A percentile compares a stretch with the other conserved stretches of the same genome.
phyloP scores from a whole-genome alignment of 2,888 invertebrate species.

The Xestobium rufovillosum region DNA sequence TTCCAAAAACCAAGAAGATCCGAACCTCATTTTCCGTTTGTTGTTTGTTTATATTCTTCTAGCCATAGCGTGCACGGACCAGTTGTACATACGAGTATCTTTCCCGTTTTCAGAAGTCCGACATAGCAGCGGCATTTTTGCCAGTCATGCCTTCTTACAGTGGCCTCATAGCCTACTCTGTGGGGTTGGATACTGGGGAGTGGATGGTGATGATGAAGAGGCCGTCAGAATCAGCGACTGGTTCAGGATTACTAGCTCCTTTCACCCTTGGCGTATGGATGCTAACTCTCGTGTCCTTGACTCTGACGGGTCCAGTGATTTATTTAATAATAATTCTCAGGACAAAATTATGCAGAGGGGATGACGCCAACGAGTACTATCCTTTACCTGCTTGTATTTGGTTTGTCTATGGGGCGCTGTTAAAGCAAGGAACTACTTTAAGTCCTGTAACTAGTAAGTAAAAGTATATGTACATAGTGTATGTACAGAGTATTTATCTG shows the following conservation, averaged over 20 bases:
- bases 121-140: slow-evolving; percentile 70
- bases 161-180: slow-evolving; percentile 52
- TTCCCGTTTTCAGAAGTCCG: slow-evolving; percentile 62
- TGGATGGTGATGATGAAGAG: slow-evolving; percentile 76
- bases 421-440: slow-evolving; percentile 78
- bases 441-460: slow-evolving; percentile 70
- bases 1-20: no score
- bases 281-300: slow-evolving; percentile 61
- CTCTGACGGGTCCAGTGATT: slow-evolving; percentile 71
- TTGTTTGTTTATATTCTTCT: no score
- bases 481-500: slow-evolving; percentile 7
- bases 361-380: slow-evolving; percentile 49
- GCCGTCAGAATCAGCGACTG: slow-evolving; percentile 73
- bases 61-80: no score
- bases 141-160: slow-evolving; percentile 55
- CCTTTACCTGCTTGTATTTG: slow-evolving; percentile 67
- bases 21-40: background rate
- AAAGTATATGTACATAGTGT: slow-evolving; percentile 4
- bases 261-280: slow-evolving; percentile 58
- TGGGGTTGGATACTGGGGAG: slow-evolving; percentile 62
- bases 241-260: slow-evolving; percentile 75
- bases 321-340: slow-evolving; percentile 61
- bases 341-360: slow-evolving; percentile 54
- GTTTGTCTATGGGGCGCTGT: slow-evolving; percentile 81
- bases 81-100: no score